These are phyloP conservation scores for Tinea pellionella DNA, from an alignment of 2,888 invertebrate species.

Conservation along the genomic window DNA sequence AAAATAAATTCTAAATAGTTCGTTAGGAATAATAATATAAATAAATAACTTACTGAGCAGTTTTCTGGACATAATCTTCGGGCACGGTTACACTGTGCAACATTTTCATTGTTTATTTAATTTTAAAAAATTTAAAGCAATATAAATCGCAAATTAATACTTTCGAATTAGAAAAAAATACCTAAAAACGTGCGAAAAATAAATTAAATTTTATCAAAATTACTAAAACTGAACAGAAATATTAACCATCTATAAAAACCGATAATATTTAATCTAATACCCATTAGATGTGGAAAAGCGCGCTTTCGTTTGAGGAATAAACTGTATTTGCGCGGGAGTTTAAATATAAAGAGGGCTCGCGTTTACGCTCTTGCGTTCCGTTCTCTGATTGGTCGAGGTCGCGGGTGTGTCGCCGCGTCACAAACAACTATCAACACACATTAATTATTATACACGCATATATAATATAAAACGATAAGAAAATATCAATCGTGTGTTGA, in stretches of 20 bases:
- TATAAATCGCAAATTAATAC: slow-evolving; percentile 17
- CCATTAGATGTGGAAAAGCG: slow-evolving; percentile 48
- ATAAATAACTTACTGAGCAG: slow-evolving; percentile 46
- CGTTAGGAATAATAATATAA: neutral
- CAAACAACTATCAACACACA: neutral
- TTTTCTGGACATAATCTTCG: slow-evolving; percentile 51
- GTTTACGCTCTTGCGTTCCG: slow-evolving; percentile 31
- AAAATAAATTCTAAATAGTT: neutral
- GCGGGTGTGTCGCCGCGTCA: slow-evolving; percentile 56
- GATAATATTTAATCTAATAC: slow-evolving; percentile 53
- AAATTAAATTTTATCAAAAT: slow-evolving; percentile 47
- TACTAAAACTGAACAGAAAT: slow-evolving; percentile 66
- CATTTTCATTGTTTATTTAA: slow-evolving; percentile 31
- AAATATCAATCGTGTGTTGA: neutral
- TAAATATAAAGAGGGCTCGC: slow-evolving; percentile 47
- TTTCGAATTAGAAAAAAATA: slow-evolving; percentile 16
- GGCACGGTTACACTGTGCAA: slow-evolving; percentile 51
- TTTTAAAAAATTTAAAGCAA: slow-evolving; percentile 11
- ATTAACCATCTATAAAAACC: slow-evolving; percentile 64
- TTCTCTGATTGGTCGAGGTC: slow-evolving; percentile 44
- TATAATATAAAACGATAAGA: neutral
- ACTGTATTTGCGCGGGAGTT: slow-evolving; percentile 33
- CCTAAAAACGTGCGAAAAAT: slow-evolving; percentile 15
- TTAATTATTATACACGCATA: too few species aligned
- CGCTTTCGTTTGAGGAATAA: slow-evolving; percentile 31